A percentile compares a stretch with the other conserved stretches of the same genome.
These are phyloP conservation scores for Melanostigma gelatinosum DNA, from an alignment of 2,113 vertebrate species.

Conservation along the genomic window DNA sequence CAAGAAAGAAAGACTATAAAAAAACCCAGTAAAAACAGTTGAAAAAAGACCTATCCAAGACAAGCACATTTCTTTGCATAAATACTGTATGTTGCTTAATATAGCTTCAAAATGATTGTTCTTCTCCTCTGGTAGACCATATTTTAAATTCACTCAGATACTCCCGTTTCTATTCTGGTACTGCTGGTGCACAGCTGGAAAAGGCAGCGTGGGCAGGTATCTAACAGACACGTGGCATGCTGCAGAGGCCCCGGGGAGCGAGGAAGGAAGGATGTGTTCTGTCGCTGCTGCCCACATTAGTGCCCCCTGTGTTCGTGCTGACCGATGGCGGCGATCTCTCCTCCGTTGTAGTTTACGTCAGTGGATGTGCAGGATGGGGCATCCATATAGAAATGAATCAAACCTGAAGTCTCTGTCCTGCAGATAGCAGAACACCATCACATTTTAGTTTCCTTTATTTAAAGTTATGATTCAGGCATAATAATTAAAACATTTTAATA, in stretches of 20 bases:
- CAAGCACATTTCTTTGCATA: background rate
- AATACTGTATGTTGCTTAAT: background rate
- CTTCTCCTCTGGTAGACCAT: background rate
- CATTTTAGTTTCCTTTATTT: background rate
- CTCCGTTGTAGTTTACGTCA: constrained; percentile 42
- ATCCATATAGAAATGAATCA: constrained; percentile 28
- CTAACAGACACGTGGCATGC: constrained; percentile 58
- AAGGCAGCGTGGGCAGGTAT: constrained; percentile 39
- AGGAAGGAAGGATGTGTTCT: constrained; percentile 43
- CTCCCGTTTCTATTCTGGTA: background rate
- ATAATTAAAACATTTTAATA: background rate
- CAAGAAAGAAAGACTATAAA: background rate
- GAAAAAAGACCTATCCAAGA: background rate
- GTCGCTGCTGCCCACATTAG: constrained; percentile 54
- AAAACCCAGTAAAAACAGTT: background rate
- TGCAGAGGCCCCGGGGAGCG: constrained; percentile 45
- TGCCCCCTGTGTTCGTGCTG: constrained; percentile 49
- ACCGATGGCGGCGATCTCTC: constrained; percentile 31
- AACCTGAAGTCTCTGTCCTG: background rate
- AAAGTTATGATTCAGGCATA: background rate
- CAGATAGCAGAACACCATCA: background rate
- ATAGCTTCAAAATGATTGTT: background rate
- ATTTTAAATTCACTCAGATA: constrained; percentile 23
- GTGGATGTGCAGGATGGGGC: constrained; percentile 44
- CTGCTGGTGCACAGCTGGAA: constrained; percentile 52